Evolutionary conservation across 2,113 vertebrate species (phyloP), one percentile per base, ranked within the genome.

Genomic region (Albula glossodonta): DNA sequence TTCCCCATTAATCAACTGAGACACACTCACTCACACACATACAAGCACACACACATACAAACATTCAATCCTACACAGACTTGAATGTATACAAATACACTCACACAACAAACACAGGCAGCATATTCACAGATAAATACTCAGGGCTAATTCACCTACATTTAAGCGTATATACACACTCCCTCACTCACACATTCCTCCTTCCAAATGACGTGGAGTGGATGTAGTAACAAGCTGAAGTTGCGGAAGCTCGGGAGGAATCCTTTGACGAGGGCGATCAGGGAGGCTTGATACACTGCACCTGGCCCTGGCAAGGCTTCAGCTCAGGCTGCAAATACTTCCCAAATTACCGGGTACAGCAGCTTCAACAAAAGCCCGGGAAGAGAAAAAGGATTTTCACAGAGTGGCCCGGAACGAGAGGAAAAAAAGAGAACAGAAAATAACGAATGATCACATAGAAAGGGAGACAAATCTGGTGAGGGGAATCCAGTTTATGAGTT

Each of bases 301-400:
- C 81, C 81, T 82, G 81, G 81, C 81, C 51, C 56, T 60, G 53
- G 53, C 52, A 56, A 22, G 13, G 7, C 53, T 82, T 51, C 22
- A 60, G 53, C 53, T 82, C 50, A 82, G 81, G 9, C 81, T 41
- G 81, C 53, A 48, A n/a, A 82, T 82, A 82, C n/a, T 60, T 82
- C 22, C 17, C 56, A 57, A 31, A 82, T 3, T 22, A 63, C 60
- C 17, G 57, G 60, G 0, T 19, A 22, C 22, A 60, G 53, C 81
- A 60, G 81, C 81, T 57, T 56, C n/a, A 12, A 57, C 51, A 82
- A 1, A 22, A 53, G 22, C 52, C 51, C n/a, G 12, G 31, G 52
- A 50, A 82, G 31, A 80, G 12, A 12, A 56, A 12, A 12, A 12
- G 7, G 7, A 12, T 12, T 56, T 7, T 56, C 7, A 56, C 53